Conservation (phyloP, 2,797 vertebrate genomes). For the Odontamblyopus rebecca region DNA sequence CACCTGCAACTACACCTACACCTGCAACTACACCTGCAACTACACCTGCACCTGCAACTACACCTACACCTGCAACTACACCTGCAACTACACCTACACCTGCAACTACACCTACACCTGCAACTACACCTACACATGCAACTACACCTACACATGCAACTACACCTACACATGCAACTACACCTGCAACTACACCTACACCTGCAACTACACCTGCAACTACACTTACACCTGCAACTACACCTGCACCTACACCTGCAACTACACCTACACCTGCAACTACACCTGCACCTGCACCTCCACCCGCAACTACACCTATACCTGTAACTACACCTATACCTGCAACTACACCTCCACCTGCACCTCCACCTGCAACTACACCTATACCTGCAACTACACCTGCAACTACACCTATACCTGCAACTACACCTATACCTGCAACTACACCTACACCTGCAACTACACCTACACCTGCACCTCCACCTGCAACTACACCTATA, state of each 20-base stretch:
- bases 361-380: too few relatives aligned
- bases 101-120: background rate
- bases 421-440: background rate
- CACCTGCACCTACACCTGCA: background rate
- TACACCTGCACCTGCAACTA: background rate
- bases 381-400: too few relatives aligned
- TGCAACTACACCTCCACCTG: too few relatives aligned
- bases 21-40: too few relatives aligned
- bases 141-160: too few relatives aligned
- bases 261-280: background rate
- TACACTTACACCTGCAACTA: background rate
- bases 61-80: background rate
- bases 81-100: background rate
- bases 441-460: too few relatives aligned
- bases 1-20: too few relatives aligned
- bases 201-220: background rate
- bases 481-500: background rate
- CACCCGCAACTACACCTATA: background rate
- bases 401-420: too few relatives aligned
- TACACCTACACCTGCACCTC: too few relatives aligned
- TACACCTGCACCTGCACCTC: background rate
- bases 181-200: too few relatives aligned
- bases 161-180: too few relatives aligned
- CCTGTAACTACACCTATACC: background rate
- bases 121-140: too few relatives aligned